These are phyloP conservation scores for Gavialis gangeticus DNA, from an alignment of 2,113 vertebrate species.

Conservation along the genomic window DNA sequence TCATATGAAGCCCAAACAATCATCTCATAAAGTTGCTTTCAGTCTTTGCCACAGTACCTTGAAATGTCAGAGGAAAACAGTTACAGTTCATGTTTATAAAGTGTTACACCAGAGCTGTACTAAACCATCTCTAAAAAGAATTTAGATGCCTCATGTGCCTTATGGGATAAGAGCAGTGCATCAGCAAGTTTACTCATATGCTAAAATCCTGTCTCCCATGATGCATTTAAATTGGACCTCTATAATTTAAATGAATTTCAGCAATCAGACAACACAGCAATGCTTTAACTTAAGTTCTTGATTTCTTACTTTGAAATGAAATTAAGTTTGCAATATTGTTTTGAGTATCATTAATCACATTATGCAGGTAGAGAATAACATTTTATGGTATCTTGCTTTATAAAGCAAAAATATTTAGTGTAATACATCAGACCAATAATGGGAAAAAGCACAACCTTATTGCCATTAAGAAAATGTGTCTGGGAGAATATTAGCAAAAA, in stretches of 20 bases:
- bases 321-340: rapidly evolving
- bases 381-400: not conserved
- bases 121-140: not conserved
- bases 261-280: not conserved
- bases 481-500: not conserved
- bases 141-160: rapidly evolving
- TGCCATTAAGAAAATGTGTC: not conserved
- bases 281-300: not conserved
- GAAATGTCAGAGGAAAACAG: not conserved
- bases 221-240: not conserved
- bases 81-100: not conserved
- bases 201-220: not conserved
- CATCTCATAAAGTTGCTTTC: not conserved
- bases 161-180: not conserved
- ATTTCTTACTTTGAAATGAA: not conserved
- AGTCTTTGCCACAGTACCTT: not conserved
- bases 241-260: not conserved
- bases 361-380: not conserved
- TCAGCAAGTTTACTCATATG: not conserved
- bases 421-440: not conserved
- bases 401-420: not conserved
- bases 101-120: not conserved
- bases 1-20: not conserved
- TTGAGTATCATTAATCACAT: not conserved
- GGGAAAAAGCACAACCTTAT: not conserved